Conservation (phyloP, 2,888 invertebrate species). For the Sclerodermus sp. region DNA sequence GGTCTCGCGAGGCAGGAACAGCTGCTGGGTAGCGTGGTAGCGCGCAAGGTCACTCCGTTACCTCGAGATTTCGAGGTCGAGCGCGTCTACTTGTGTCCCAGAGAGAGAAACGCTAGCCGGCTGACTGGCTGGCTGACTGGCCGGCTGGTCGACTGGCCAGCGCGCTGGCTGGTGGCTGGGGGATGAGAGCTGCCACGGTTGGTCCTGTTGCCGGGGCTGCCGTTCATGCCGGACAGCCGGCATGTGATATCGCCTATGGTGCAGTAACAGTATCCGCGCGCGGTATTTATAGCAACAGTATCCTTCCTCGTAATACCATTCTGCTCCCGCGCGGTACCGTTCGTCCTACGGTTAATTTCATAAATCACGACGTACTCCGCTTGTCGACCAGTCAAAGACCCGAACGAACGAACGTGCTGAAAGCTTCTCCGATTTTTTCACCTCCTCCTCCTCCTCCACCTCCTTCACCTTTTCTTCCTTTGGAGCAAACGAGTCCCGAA, state of each 20-base stretch:
- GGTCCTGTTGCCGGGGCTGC: no score
- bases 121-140: no score
- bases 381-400: not conserved
- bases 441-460: no score
- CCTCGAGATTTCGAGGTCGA: slow-evolving; percentile 38
- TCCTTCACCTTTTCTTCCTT: no score
- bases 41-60: slow-evolving; percentile 37
- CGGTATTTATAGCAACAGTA: slow-evolving; percentile 20
- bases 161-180: no score
- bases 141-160: no score
- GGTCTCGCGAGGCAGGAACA: not conserved
- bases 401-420: not conserved
- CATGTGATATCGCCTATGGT: no score
- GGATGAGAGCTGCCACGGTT: no score
- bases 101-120: not conserved
- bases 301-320: slow-evolving; percentile 17
- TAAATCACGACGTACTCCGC: slow-evolving; percentile 12
- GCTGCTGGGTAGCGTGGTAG: not conserved
- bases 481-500: no score
- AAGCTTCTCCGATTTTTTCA: no score
- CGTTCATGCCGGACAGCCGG: no score
- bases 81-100: slow-evolving; percentile 12
- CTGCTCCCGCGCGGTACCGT: slow-evolving; percentile 6
- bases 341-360: slow-evolving; percentile 22
- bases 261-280: not conserved